A percentile compares a stretch with the other conserved stretches of the same genome.
Conservation (phyloP, 2,888 invertebrate species). For the Boloria euphrosyne region DNA sequence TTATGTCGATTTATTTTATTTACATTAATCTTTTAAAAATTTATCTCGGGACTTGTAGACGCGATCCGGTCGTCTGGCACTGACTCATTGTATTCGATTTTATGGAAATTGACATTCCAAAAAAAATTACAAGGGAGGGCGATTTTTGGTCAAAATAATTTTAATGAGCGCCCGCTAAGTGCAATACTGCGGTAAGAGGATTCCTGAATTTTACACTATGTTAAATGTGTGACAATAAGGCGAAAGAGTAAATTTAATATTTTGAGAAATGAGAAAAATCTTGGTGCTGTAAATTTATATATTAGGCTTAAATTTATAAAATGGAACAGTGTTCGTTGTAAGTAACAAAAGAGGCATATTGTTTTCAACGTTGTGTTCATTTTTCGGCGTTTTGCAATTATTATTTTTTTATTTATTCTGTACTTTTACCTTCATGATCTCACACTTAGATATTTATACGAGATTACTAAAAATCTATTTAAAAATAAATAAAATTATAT, state of each 20-base stretch:
- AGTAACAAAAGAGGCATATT: conserved; percentile 81
- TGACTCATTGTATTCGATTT: conserved; percentile 38
- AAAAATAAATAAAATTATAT: conserved; percentile 69
- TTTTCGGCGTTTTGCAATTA: conserved; percentile 70
- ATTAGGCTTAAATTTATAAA: conserved; percentile 81
- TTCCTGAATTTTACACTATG: conserved; percentile 78
- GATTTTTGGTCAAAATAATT: conserved; percentile 45
- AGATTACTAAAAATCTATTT: conserved; percentile 77
- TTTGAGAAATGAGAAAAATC: conserved; percentile 81
- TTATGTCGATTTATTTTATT: conserved; percentile 46
- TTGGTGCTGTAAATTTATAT: conserved; percentile 83
- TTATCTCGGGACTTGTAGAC: conserved; percentile 66
- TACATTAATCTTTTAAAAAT: conserved; percentile 52
- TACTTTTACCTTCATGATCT: conserved; percentile 79
- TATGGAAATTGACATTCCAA: conserved; percentile 64
- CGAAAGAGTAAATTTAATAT: conserved; percentile 75
- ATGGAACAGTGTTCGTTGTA: conserved; percentile 77
- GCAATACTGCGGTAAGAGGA: conserved; percentile 77
- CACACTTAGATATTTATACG: conserved; percentile 81
- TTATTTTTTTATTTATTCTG: conserved; percentile 69
- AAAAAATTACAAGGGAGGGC: conserved; percentile 51
- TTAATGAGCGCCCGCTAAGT: conserved; percentile 56
- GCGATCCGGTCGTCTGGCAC: conserved; percentile 31
- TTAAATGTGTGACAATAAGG: conserved; percentile 82
- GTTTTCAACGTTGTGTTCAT: conserved; percentile 79